Evolutionary conservation across 2,797 vertebrate genomes (phyloP).

Genomic region (Pseudochirops cupreus): DNA sequence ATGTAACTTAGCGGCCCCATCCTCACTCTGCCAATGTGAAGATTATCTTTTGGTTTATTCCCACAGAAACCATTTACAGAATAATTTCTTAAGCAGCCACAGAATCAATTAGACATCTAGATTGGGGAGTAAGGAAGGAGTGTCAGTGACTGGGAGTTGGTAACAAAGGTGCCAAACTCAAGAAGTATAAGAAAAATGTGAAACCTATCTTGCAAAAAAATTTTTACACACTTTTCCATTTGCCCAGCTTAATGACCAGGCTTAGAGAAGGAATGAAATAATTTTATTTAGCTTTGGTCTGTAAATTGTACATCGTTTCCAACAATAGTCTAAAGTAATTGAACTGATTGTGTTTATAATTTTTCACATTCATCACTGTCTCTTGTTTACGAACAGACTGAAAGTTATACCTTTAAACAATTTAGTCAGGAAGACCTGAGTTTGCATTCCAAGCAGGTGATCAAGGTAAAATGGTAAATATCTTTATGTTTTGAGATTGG

Average conservation of each 20-base stretch:
- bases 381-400: not conserved
- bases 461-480: slow-evolving; percentile 25
- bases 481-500: slow-evolving; percentile 29
- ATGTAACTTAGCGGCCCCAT: not conserved
- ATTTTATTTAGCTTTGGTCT: not conserved
- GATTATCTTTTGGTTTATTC: not conserved
- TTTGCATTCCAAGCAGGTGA: not conserved
- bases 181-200: not conserved
- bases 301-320: not conserved
- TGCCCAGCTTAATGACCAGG: not conserved
- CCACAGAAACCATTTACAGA: slow-evolving; percentile 15
- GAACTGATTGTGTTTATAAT: not conserved
- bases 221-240: not conserved
- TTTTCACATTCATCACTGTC: not conserved
- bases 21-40: not conserved
- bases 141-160: not conserved
- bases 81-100: not conserved
- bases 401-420: not conserved
- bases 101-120: slow-evolving; percentile 39
- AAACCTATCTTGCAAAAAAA: not conserved
- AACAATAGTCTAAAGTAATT: not conserved
- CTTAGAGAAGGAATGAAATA: slow-evolving; percentile 8
- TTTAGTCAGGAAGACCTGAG: not conserved
- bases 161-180: not conserved
- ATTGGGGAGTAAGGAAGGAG: slow-evolving; percentile 21